Base-by-base conservation (phyloP, 1,140 invertebrate genomes). In the Anagrus nilaparvatae region DNA sequence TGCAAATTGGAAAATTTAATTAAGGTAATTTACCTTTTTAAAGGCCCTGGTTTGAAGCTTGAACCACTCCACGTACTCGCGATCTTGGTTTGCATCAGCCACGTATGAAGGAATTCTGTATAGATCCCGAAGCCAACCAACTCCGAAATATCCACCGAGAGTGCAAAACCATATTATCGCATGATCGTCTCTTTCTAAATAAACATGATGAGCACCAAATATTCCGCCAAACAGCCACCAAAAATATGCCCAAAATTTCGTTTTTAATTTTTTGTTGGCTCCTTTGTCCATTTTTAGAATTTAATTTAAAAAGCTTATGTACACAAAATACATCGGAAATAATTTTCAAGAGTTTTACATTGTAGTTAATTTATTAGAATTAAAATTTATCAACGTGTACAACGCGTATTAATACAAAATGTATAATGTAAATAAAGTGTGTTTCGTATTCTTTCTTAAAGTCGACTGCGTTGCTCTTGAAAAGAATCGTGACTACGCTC, bases 121-220 rank as follows among this genome's bases (percentile, higher is more conserved):
- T 2, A 93, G 56, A 58, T 97, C 93, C 14, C 81, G 69, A 0
- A 95, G 48, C 84, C 89, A 94, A 3, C 90, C 91, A 8, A 86
- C 54, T 4, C 87, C 87, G 52, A 82, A 72, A 54, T 87, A 89
- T 4, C 90, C 91, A 12, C 89, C 92, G 8, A 88, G 65, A 2
- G 87, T 87, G 33, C 78, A 80, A 72, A 84, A 85, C 77, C 85
- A 91, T 0, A 93, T 68, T 55, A 96, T 86, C 0, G 85, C 91
- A 55, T 97, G 92, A n/a, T 78, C 72, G 61, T 95, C 88, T 40
- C 92, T 67, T 31, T 78, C 75, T 30, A 97, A 67, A 61, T 97
- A 97, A 54, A 95, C 76, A 60, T 95, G 89, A 68, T 97, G 93
- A 2, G 89, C 61, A 1, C 92, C 91, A 48, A 88, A 81, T 50